Conservation (phyloP, 2,888 invertebrate genomes). For the Ypsolopha scabrella region DNA sequence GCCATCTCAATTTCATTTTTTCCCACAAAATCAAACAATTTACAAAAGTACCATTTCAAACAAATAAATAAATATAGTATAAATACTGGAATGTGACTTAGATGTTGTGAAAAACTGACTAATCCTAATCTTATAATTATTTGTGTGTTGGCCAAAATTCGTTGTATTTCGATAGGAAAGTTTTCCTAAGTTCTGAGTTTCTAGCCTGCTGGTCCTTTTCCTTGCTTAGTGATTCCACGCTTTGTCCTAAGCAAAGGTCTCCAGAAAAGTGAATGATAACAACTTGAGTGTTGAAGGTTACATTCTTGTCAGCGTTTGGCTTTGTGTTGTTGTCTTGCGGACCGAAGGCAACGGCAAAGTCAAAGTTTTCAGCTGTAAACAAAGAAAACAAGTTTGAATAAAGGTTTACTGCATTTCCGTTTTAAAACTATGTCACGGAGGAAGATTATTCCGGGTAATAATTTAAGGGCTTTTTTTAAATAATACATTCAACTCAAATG, state of each 20-base stretch:
- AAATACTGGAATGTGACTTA: background rate
- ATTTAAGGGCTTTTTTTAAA: too few species aligned
- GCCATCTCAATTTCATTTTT: background rate
- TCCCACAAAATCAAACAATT: background rate
- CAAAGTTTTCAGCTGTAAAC: conserved; percentile 31
- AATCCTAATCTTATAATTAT: conserved; percentile 20
- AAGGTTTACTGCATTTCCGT: background rate
- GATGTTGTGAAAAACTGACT: background rate
- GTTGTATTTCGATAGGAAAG: conserved; percentile 60
- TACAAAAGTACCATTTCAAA: background rate
- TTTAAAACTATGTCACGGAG: too few species aligned
- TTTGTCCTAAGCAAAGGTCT: conserved; percentile 61
- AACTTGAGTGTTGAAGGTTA: conserved; percentile 68
- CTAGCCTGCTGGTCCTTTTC: conserved; percentile 74
- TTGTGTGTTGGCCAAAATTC: conserved; percentile 60
- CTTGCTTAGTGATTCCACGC: conserved; percentile 73
- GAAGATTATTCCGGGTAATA: too few species aligned
- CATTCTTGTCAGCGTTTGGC: conserved; percentile 52
- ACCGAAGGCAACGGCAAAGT: conserved; percentile 31
- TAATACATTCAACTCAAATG: too few species aligned
- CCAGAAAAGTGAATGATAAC: conserved; percentile 74
- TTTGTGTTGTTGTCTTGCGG: conserved; percentile 36
- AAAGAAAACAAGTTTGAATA: background rate
- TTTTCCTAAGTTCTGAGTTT: conserved; percentile 72
- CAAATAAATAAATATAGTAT: background rate